Conservation (phyloP, 2,113 vertebrate genomes). For the Herpetotheres cachinnans region DNA sequence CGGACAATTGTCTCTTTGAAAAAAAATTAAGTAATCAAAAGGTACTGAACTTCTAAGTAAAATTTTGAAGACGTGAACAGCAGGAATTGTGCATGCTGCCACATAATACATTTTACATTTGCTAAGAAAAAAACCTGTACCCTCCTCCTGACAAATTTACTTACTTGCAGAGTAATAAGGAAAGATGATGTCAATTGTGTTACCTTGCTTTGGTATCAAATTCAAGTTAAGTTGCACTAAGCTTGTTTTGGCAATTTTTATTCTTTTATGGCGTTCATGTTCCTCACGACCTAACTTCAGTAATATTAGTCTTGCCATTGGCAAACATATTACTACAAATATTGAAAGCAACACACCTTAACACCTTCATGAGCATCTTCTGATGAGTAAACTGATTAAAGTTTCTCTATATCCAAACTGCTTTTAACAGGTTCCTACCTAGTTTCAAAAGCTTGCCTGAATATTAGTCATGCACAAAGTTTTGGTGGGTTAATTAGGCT, state of each 20-base stretch:
- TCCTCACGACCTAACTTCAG: background rate
- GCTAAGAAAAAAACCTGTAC: background rate
- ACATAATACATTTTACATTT: background rate
- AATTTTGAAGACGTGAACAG: background rate
- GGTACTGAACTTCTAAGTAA: background rate
- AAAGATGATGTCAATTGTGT: background rate
- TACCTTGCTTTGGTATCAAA: background rate
- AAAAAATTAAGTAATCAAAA: background rate
- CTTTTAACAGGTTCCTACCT: constrained; percentile 25
- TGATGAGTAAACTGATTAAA: background rate
- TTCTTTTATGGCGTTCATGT: background rate
- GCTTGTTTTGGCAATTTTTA: background rate
- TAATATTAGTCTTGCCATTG: background rate
- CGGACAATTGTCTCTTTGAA: background rate
- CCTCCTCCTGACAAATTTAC: background rate
- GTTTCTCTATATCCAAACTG: constrained; percentile 26
- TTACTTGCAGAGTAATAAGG: background rate
- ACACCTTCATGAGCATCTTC: constrained; percentile 3
- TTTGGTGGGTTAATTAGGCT: constrained; percentile 60
- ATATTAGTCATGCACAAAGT: constrained; percentile 22
- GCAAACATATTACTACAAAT: constrained; percentile 4
- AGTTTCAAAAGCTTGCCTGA: constrained; percentile 42
- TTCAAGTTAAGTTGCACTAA: background rate
- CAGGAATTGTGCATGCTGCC: background rate
- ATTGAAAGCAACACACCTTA: background rate